Conservation (phyloP, 2,888 invertebrate genomes). For the Xanthia icteritia region DNA sequence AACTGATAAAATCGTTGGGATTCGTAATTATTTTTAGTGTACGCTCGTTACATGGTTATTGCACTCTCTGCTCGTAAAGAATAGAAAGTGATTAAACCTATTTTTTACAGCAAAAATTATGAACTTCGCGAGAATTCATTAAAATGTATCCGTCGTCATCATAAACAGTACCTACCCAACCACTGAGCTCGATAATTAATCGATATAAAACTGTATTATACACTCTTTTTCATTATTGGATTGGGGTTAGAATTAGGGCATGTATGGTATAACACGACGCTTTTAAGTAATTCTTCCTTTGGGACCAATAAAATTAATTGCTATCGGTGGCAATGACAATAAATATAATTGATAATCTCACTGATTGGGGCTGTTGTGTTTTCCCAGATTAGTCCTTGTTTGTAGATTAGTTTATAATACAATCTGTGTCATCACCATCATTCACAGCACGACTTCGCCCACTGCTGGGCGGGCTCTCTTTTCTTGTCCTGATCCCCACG, state of each 20-base stretch:
- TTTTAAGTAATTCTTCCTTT: slow-evolving; percentile 40
- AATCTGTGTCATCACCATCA: background rate
- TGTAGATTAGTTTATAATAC: slow-evolving; percentile 18
- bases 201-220: background rate
- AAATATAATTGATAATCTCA: slow-evolving; percentile 41
- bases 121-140: background rate
- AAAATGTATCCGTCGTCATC: background rate
- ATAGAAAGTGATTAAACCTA: background rate
- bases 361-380: slow-evolving; percentile 13
- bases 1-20: slow-evolving; percentile 76
- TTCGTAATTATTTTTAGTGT: slow-evolving; percentile 81
- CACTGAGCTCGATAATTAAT: background rate
- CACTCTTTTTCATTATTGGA: slow-evolving; percentile 27
- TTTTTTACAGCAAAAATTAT: background rate
- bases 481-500: too few relatives aligned
- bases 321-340: slow-evolving; percentile 25
- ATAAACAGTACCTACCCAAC: background rate
- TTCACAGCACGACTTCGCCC: background rate
- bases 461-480: background rate
- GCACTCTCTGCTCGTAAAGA: slow-evolving; percentile 45
- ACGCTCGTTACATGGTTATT: slow-evolving; percentile 66
- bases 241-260: slow-evolving; percentile 14
- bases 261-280: slow-evolving; percentile 23
- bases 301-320: slow-evolving; percentile 44
- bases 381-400: slow-evolving; percentile 8